Base-by-base conservation (phyloP, 2,797 vertebrate genomes). In the Knipowitschia caucasica region DNA sequence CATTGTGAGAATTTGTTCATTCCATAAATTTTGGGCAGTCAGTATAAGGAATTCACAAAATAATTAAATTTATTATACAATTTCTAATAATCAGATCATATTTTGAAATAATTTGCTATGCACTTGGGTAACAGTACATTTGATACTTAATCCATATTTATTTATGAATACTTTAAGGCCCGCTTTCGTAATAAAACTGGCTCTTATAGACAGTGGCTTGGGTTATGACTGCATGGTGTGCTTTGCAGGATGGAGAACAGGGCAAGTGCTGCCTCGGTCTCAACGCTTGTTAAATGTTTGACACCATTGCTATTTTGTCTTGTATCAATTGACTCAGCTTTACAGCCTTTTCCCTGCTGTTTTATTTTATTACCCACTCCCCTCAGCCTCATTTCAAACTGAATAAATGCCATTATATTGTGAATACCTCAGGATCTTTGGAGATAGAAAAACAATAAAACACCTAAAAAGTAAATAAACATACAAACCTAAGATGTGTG, bases 381-480 rank as follows among this genome's bases (percentile, higher is more conserved):
- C 61, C 57, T 12, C 14, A 63, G 67, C 82, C 69, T 86, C 73
- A 86, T 89, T 88, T 89, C 71, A 88, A 86, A 86, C 72, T 74
- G 78, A 89, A 86, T 81, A 87, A 89, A 89, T 90, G 91, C 89
- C 90, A 90, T 91, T 92, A 86, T 90, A 89, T 92, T 92, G 87
- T 92, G 85, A 91, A 91, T 91, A 92, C 91, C 90, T 91, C 91
- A 91, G 90, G 90, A 89, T 91, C 89, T 87, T 89, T 89, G 75
- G 77, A 82, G 71, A 86, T 29, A 46, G n/a, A n/a, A 85, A 86
- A 77, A 67, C 9, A 78, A 77, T 78, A 87, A 89, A 89, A 88
- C 76, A 77, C 81, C 74, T 82, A 89, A 89, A 88, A 89, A 86
- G 84, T 78, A 83, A 88, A 88, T 78, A 79, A 83, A 84, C 75